phyloP scores from a whole-genome alignment of 2,797 vertebrate species.

The Ceyx erithaca region DNA sequence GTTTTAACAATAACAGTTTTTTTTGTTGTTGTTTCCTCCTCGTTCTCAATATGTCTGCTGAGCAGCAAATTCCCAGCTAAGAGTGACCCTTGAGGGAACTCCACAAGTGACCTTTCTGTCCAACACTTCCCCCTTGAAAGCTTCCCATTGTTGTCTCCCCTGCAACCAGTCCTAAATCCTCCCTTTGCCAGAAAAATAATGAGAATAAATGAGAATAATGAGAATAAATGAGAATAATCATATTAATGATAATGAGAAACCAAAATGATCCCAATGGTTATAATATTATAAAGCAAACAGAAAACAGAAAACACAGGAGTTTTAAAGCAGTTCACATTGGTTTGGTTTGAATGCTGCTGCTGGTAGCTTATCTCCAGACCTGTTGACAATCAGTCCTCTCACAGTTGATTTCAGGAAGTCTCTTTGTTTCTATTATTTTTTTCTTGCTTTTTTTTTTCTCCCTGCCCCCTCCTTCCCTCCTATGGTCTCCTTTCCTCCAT shows the following conservation, averaged over 20 bases:
- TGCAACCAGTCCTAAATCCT: neutral
- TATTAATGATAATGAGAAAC: neutral
- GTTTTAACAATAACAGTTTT: conserved; percentile 19
- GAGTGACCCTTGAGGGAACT: conserved; percentile 3
- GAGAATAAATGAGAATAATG: too few species aligned
- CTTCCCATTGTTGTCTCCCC: neutral
- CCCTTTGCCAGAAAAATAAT: neutral
- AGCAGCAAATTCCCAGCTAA: conserved; percentile 7
- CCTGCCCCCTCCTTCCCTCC: neutral
- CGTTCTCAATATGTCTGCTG: neutral
- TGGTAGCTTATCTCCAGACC: neutral
- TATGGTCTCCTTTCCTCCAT: neutral
- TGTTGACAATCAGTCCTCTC: neutral
- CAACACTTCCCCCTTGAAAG: neutral
- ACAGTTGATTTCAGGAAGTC: neutral
- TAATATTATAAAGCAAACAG: neutral
- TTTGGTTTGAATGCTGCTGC: neutral
- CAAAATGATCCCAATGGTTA: neutral
- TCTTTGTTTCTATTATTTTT: neutral
- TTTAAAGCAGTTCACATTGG: neutral
- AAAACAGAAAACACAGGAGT: neutral
- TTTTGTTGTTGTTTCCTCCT: neutral
- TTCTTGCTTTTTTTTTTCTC: too few species aligned
- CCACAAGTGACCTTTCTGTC: neutral
- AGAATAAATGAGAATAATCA: too few species aligned